Evolutionary conservation across 2,888 invertebrate genomes (phyloP), one percentile per base, ranked within the genome.

Genomic region (Caenorhabditis doughertyi): DNA sequence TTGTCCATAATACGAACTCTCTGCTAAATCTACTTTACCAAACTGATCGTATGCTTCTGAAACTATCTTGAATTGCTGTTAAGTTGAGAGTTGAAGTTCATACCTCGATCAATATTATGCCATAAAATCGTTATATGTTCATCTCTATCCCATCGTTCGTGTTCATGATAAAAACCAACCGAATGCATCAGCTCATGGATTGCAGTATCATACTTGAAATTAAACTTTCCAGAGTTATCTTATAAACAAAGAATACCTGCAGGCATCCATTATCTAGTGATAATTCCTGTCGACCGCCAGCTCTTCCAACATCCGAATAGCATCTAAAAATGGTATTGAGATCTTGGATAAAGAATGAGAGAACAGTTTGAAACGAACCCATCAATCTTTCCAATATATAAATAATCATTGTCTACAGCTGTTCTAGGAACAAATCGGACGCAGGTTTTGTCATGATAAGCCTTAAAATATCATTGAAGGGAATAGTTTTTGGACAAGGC

Each of bases 1-100:
- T 53, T 88, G 89, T 13, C 90, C 90, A 58, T 92, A 92, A 64
- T 92, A 92, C 9, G 89, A 89, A 32, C 88, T 88, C 71, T 92
- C 92, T 0, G 86, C 85, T 29, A 92, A 79, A 73, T 92, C 91
- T 13, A 92, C 92, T 65, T 90, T 89, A 13, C 92, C 92, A 77
- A 92, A 92, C 67, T 92, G 92, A 83, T 92, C 92, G 79, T 92
- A 92, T 2, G 92, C 92, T 67, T 92, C 92, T 90, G 81, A 47
- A 87, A 60, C 29, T 32, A 67, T 16, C 8, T 51, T 47, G 49
- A n/a, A 16, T 13, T 9, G n/a, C n/a, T n/a, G n/a, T 9, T 35
- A 1, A 58, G n/a, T 18, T 35, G 27, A 32, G 11, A 2, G n/a
- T 13, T 55, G 8, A 27, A 55, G n/a, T n/a, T 1, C 58, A 35